Conservation (phyloP, 1,140 invertebrate genomes). For the Drosophila equinoxialis region DNA sequence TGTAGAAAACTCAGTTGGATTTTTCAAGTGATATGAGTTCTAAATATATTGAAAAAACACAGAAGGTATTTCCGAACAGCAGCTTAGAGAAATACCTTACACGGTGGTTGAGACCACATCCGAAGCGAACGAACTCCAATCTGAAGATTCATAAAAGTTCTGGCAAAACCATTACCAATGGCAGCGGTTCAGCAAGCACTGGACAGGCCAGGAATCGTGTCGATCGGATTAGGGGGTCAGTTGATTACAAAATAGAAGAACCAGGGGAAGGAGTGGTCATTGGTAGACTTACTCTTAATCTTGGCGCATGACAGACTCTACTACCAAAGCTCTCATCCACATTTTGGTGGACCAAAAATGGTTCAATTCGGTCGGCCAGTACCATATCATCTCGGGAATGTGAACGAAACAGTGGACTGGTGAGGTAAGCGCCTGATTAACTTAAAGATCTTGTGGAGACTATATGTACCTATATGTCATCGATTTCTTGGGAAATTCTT, state of each 20-base stretch:
- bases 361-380: slow-evolving; percentile 81
- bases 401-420: slow-evolving; percentile 74
- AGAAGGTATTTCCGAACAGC: slow-evolving; percentile 93
- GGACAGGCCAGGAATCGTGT: slow-evolving; percentile 79
- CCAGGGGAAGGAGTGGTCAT: background rate
- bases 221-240: slow-evolving; percentile 79
- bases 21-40: too few species aligned
- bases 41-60: slow-evolving; percentile 82
- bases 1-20: too few species aligned
- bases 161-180: slow-evolving; percentile 78
- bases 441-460: background rate
- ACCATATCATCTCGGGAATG: slow-evolving; percentile 80
- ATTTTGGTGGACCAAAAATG: slow-evolving; percentile 71
- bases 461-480: background rate
- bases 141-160: slow-evolving; percentile 82
- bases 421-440: slow-evolving; percentile 61
- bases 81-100: slow-evolving; percentile 95
- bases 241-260: background rate
- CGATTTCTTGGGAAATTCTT: too few species aligned
- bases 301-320: slow-evolving; percentile 67
- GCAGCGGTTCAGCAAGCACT: slow-evolving; percentile 58
- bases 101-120: slow-evolving; percentile 91
- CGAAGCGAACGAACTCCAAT: slow-evolving; percentile 76
- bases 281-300: slow-evolving; percentile 24
- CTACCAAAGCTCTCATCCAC: slow-evolving; percentile 81